phyloP scores from a whole-genome alignment of 2,888 invertebrate species.

The Lepidochitona cinerea region DNA sequence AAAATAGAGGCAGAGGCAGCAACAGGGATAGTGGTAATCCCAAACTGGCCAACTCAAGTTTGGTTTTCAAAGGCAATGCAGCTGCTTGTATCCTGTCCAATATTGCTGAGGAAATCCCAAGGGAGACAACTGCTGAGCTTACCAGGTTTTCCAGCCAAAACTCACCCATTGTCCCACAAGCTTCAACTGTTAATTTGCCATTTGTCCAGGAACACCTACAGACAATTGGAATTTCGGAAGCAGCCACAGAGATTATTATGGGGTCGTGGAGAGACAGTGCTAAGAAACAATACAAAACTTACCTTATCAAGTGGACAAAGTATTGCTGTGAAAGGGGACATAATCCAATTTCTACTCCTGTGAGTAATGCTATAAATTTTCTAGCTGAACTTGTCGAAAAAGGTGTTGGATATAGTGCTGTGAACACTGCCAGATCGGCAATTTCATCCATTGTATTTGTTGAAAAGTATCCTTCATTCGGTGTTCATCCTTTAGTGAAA shows the following conservation, averaged over 20 bases:
- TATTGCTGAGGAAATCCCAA: background rate
- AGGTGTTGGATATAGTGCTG: background rate
- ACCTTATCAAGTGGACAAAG: constrained; percentile 3
- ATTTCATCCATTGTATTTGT: background rate
- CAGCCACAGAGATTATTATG: background rate
- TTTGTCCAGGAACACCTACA: background rate
- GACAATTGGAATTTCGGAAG: constrained; percentile 1
- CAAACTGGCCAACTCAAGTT: constrained; percentile 16
- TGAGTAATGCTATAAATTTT: background rate
- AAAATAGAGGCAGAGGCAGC: constrained; percentile 2
- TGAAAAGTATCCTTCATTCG: background rate
- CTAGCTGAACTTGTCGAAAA: background rate
- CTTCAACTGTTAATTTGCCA: too few species aligned
- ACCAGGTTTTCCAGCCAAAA: background rate
- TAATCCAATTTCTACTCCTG: background rate
- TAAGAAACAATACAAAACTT: background rate
- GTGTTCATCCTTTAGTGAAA: background rate
- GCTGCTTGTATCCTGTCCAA: background rate
- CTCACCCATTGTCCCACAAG: background rate
- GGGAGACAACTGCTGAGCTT: background rate
- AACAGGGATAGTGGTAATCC: constrained; percentile 4
- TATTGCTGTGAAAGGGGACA: background rate
- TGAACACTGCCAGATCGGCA: constrained; percentile 6
- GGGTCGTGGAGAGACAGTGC: background rate
- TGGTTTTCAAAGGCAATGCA: constrained; percentile 10